phyloP scores from a whole-genome alignment of 2,797 vertebrate species.

The Serranus cabrilla region DNA sequence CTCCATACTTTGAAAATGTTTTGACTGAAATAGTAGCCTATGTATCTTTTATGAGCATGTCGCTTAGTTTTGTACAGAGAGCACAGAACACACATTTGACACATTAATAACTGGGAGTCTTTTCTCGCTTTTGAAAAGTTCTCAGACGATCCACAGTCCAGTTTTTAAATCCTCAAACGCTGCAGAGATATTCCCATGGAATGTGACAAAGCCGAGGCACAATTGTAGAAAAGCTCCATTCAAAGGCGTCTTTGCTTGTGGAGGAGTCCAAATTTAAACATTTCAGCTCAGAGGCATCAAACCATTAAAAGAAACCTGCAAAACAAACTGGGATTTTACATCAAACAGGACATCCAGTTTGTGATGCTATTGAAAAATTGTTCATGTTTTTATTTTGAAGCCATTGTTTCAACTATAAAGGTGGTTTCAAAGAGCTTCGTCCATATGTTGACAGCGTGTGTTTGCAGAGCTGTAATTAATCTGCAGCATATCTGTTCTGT shows the following conservation, averaged over 20 bases:
- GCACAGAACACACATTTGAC: conserved; percentile 15
- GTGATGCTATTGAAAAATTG: not conserved
- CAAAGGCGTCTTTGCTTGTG: conserved; percentile 34
- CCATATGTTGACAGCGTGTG: not conserved
- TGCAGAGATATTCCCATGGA: conserved; percentile 53
- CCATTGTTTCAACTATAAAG: conserved; percentile 2
- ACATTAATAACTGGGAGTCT: conserved; percentile 3
- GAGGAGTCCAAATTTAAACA: conserved; percentile 22
- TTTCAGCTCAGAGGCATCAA: conserved; percentile 51
- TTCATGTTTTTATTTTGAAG: not conserved
- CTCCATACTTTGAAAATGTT: conserved; percentile 1
- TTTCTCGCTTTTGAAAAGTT: conserved; percentile 30
- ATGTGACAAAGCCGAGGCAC: conserved; percentile 50
- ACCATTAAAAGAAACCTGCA: conserved; percentile 32
- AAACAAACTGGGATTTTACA: conserved; percentile 21
- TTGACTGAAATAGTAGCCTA: not conserved
- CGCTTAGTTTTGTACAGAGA: not conserved
- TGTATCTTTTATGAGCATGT: not conserved
- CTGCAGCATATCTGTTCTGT: conserved; percentile 10
- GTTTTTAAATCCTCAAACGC: conserved; percentile 55
- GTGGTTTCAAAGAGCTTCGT: conserved; percentile 1
- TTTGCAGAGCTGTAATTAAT: conserved; percentile 35
- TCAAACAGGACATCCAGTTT: conserved; percentile 13
- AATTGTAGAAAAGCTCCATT: conserved; percentile 49
- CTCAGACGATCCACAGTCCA: conserved; percentile 41